Percentiles rank a stretch among this genome's conserved stretches.
Conservation (phyloP, 2,113 vertebrate genomes). For the Perca flavescens region DNA sequence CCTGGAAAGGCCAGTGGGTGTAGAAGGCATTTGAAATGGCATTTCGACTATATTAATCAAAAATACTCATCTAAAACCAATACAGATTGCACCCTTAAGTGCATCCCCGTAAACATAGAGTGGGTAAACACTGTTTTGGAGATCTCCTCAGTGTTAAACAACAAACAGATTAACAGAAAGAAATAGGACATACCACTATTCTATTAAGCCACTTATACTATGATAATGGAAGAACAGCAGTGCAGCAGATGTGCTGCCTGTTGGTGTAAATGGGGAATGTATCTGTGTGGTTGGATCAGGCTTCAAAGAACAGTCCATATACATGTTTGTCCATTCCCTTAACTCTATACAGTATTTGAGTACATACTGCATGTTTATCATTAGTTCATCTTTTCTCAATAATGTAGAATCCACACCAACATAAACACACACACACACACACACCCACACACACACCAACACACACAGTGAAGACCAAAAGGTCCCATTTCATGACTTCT, state of each 20-base stretch:
- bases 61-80: constrained; percentile 44
- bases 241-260: constrained; percentile 7
- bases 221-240: constrained; percentile 9
- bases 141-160: constrained; percentile 3
- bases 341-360: not conserved
- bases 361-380: constrained; percentile 7
- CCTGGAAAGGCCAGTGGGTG: constrained; percentile 32
- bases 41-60: constrained; percentile 43
- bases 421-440: not conserved
- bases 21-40: constrained; percentile 34
- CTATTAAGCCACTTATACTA: constrained; percentile 1
- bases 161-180: not conserved
- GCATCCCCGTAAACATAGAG: constrained; percentile 16
- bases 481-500: constrained; percentile 16
- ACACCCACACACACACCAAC: constrained; percentile 1
- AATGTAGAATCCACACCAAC: not conserved
- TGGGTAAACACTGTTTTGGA: constrained; percentile 8
- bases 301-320: not conserved
- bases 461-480: constrained; percentile 23
- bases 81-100: constrained; percentile 38
- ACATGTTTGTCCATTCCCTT: not conserved
- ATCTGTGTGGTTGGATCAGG: not conserved
- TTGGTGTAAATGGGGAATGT: not conserved
- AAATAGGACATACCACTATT: not conserved
- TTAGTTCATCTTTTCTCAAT: constrained; percentile 4